A percentile compares a stretch with the other conserved stretches of the same genome.
Evolutionary conservation across 2,113 vertebrate genomes (phyloP).

Genomic region (Orientallactaga bullata): DNA sequence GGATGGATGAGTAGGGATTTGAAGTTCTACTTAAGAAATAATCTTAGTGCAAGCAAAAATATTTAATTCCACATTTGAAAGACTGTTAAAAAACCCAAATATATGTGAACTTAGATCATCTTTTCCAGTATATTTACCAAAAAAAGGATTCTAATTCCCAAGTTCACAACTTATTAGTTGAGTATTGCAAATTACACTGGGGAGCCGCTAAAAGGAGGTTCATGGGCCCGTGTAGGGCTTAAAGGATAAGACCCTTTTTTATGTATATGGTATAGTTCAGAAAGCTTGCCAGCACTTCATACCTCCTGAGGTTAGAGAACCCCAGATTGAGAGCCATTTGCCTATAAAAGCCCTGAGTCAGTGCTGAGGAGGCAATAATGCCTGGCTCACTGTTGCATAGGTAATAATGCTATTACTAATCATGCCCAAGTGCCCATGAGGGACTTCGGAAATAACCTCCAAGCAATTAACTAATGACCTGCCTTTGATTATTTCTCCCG

Average conservation of each 20-base stretch:
- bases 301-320: slow-evolving; percentile 41
- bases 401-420: slow-evolving; percentile 79
- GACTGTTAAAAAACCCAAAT: not conserved
- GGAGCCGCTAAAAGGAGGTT: not conserved
- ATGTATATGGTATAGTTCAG: slow-evolving; percentile 28
- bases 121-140: not conserved
- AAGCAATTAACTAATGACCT: slow-evolving; percentile 81
- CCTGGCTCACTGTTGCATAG: slow-evolving; percentile 35
- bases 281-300: slow-evolving; percentile 6
- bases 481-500: slow-evolving; percentile 73
- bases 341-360: slow-evolving; percentile 68
- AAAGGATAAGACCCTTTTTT: slow-evolving; percentile 8
- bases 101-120: slow-evolving; percentile 10
- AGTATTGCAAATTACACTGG: not conserved
- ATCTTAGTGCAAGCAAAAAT: not conserved
- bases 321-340: slow-evolving; percentile 63
- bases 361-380: slow-evolving; percentile 74
- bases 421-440: slow-evolving; percentile 71
- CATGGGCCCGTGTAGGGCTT: not conserved
- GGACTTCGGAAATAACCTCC: slow-evolving; percentile 77
- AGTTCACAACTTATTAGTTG: not conserved
- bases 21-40: not conserved
- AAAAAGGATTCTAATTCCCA: slow-evolving; percentile 15
- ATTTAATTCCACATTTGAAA: slow-evolving; percentile 1
- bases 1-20: not conserved